Evolutionary conservation across 2,888 invertebrate genomes (phyloP), one percentile per base, ranked within the genome.

Genomic region (Tipula vernalis): DNA sequence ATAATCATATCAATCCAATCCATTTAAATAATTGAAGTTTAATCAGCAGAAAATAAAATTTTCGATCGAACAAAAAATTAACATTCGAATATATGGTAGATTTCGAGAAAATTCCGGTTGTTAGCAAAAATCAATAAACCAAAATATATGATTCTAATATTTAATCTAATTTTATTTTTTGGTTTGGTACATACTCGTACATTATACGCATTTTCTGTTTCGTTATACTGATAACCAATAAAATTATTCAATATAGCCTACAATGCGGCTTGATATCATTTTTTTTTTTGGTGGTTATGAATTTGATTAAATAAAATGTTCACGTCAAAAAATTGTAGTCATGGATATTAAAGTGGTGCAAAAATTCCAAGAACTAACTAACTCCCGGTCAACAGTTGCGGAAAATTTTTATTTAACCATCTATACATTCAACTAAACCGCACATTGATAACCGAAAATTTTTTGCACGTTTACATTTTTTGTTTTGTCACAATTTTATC

Each of bases 21-120:
- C 71, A 71, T 71, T 71, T 71, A 71, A 71, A 71, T 71, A 71
- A 71, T 71, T 71, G 71, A 71, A 71, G 71, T 71, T 71, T 71
- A 71, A 71, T 71, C 71, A 71, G 71, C 71, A 71, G 71, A 71
- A 71, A 71, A 71, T 71, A 71, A 71, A 71, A 71, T 28, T n/a
- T 51, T 71, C 71, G 71, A 28, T 28, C 71, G 71, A 71, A 28
- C 71, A 18, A 8, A 71, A 71, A 71, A 71, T 71, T 28, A 10
- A 71, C 71, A 71, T 71, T 71, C 28, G 18, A 71, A 71, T 71
- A 28, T 28, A 28, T 28, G n/a, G n/a, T n/a, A 71, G 5, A 15
- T 51, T 8, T 71, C 28, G 71, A 28, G 18, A 71, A 71, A 28
- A 28, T 15, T 51, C 51, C 15, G 10, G 18, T 18, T 71, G 18